Percentiles rank a stretch among this genome's conserved stretches.
Evolutionary conservation across 1,140 invertebrate species (phyloP).

Genomic region (Mesaphorura yosii): DNA sequence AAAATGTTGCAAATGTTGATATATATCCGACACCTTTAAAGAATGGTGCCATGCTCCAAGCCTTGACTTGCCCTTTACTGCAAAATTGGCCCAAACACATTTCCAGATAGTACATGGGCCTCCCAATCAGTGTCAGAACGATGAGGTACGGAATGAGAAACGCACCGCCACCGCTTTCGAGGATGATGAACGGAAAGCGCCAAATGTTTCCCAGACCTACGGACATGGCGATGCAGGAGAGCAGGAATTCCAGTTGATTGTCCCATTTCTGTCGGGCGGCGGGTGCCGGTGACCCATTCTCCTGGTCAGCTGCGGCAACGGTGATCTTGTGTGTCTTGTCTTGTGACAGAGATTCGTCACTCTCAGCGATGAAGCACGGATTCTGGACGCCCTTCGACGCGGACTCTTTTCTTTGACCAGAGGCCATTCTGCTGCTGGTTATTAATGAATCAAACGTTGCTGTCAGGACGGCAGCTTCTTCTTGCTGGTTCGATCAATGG

Average conservation of each 20-base stretch:
- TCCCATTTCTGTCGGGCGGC: too few relatives aligned
- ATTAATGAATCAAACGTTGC: too few relatives aligned
- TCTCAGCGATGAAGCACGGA: too few relatives aligned
- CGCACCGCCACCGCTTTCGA: constrained; percentile 41
- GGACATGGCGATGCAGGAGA: constrained; percentile 48
- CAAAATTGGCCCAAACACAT: constrained; percentile 43
- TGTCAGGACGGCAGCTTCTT: too few relatives aligned
- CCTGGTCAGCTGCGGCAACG: too few relatives aligned
- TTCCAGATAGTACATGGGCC: constrained; percentile 43
- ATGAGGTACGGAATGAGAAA: constrained; percentile 47
- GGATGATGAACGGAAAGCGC: constrained; percentile 30
- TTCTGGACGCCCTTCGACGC: too few relatives aligned
- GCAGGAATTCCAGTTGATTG: constrained; percentile 45
- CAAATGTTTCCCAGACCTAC: constrained; percentile 34
- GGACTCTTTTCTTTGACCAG: too few relatives aligned
- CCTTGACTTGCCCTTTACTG: constrained; percentile 12
- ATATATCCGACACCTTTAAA: constrained; percentile 9
- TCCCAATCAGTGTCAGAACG: constrained; percentile 45
- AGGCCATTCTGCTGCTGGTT: too few relatives aligned
- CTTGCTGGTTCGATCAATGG: too few relatives aligned
- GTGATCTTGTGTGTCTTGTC: too few relatives aligned
- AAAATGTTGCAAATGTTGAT: not conserved
- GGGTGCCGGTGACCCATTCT: too few relatives aligned
- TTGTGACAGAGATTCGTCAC: too few relatives aligned
- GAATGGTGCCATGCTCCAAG: constrained; percentile 5